phyloP scores from a whole-genome alignment of 2,888 invertebrate species.

The Scrobipalpa costella region DNA sequence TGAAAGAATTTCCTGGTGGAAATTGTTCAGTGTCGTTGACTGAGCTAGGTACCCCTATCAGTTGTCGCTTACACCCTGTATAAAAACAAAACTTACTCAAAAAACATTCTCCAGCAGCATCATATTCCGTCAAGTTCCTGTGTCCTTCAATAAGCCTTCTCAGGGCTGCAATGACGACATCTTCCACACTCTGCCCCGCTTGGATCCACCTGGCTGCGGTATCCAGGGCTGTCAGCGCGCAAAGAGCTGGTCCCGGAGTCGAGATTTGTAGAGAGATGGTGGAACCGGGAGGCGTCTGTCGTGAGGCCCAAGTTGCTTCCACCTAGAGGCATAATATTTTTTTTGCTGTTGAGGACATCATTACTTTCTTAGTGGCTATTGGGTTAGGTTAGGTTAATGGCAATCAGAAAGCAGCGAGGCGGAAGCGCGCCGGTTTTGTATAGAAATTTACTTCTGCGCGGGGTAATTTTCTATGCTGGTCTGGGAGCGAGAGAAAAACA shows the following conservation, averaged over 20 bases:
- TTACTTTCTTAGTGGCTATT: background rate
- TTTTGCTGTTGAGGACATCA: background rate
- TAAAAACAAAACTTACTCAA: constrained; percentile 63
- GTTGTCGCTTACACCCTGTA: too few relatives aligned
- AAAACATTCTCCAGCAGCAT: constrained; percentile 64
- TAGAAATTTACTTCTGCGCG: too few relatives aligned
- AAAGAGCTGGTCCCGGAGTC: constrained; percentile 65
- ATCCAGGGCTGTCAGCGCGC: constrained; percentile 64
- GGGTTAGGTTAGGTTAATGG: background rate
- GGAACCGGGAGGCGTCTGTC: constrained; percentile 60
- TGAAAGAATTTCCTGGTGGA: too few relatives aligned
- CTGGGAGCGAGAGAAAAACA: too few relatives aligned
- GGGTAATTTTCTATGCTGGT: too few relatives aligned
- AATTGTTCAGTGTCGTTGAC: too few relatives aligned
- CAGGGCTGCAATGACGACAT: constrained; percentile 49
- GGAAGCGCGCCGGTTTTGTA: too few relatives aligned
- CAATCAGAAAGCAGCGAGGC: too few relatives aligned
- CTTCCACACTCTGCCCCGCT: constrained; percentile 44
- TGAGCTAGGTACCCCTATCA: too few relatives aligned
- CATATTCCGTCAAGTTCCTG: constrained; percentile 66
- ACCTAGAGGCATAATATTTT: constrained; percentile 47
- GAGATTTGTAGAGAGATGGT: constrained; percentile 51
- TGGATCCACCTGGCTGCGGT: constrained; percentile 53
- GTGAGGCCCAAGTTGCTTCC: constrained; percentile 57
- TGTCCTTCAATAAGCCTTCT: constrained; percentile 55